Percentiles rank a stretch among this genome's conserved stretches.
Conservation (phyloP, 2,888 invertebrate species). For the Elmis aenea region DNA sequence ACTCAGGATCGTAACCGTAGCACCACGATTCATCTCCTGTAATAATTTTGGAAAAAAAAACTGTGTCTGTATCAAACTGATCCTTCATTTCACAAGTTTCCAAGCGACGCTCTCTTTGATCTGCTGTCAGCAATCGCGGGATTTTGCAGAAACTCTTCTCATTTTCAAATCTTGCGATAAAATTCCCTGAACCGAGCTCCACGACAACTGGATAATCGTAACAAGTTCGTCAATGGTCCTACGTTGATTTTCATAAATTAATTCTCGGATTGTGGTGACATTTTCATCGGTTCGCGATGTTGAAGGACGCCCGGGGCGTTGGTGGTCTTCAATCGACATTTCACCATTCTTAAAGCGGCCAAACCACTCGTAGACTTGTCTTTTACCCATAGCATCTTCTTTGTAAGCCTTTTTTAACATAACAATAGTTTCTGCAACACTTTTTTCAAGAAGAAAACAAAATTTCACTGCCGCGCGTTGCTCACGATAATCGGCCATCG, state of each 20-base stretch:
- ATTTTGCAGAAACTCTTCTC: neutral
- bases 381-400: neutral
- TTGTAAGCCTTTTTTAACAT: neutral
- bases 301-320: too few relatives aligned
- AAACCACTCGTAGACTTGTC: neutral
- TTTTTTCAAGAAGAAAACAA: neutral
- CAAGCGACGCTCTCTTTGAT: too few relatives aligned
- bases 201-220: neutral
- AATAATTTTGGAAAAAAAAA: too few relatives aligned
- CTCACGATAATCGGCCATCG: neutral
- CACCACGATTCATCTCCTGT: too few relatives aligned
- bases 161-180: neutral
- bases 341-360: neutral
- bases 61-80: too few relatives aligned
- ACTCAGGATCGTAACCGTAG: too few relatives aligned
- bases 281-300: too few relatives aligned
- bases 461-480: slow-evolving; percentile 1
- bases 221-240: neutral
- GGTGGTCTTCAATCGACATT: neutral
- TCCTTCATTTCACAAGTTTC: too few relatives aligned
- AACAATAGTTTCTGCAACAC: neutral
- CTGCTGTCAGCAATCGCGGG: too few relatives aligned
- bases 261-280: neutral
- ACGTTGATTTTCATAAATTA: neutral
- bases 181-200: neutral